These are phyloP conservation scores for Tenebrio molitor DNA, from an alignment of 1,140 invertebrate species.

Conservation along the genomic window DNA sequence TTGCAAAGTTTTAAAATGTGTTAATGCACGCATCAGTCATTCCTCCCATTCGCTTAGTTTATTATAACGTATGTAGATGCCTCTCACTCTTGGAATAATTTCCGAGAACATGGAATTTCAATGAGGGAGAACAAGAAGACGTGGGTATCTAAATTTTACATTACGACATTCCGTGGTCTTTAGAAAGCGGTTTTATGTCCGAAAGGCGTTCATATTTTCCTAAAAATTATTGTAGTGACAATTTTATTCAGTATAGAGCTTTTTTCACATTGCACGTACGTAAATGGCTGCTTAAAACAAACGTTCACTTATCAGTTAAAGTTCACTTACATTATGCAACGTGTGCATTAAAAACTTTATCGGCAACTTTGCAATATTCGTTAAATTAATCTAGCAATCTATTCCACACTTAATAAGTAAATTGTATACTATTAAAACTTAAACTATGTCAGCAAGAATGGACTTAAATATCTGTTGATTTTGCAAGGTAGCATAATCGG, in stretches of 20 bases:
- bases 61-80: background rate
- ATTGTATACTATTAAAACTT: background rate
- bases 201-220: slow-evolving; percentile 3
- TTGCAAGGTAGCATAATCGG: background rate
- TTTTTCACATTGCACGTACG: too few species aligned
- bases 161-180: slow-evolving; percentile 16
- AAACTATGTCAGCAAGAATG: background rate
- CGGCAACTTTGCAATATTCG: too few species aligned
- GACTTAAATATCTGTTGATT: slow-evolving; percentile 6
- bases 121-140: slow-evolving; percentile 15
- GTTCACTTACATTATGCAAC: too few species aligned
- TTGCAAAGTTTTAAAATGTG: too few species aligned
- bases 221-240: slow-evolving; percentile 18
- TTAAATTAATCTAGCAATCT: too few species aligned
- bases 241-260: slow-evolving; percentile 1
- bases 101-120: slow-evolving; percentile 24
- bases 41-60: too few species aligned
- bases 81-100: background rate
- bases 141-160: slow-evolving; percentile 27
- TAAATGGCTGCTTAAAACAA: too few species aligned
- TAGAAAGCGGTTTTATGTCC: slow-evolving; percentile 19
- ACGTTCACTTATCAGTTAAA: too few species aligned
- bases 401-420: too few species aligned
- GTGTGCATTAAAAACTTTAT: too few species aligned
- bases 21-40: too few species aligned